Conservation (phyloP, 2,113 vertebrate genomes). For the Podarcis muralis region DNA sequence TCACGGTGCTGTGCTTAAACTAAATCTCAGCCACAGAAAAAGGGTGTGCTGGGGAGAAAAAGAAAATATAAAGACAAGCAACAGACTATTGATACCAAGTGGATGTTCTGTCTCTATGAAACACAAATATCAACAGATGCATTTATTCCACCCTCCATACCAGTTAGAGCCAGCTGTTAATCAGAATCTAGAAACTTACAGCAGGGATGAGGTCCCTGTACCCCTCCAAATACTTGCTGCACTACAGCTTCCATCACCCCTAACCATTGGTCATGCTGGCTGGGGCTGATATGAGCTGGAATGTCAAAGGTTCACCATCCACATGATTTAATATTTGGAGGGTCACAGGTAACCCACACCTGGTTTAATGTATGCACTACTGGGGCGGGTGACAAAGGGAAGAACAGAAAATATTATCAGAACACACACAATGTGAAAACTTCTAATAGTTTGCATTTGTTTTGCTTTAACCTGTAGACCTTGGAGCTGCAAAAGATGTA, state of each 20-base stretch:
- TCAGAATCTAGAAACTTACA: background rate
- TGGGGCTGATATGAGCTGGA: no score
- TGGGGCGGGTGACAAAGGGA: background rate
- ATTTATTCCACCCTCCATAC: background rate
- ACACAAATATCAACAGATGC: background rate
- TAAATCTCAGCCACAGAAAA: background rate
- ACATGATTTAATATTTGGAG: background rate
- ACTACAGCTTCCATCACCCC: no score
- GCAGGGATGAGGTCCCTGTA: background rate
- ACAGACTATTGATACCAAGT: background rate
- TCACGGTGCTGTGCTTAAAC: background rate
- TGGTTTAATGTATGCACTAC: background rate
- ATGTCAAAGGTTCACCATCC: no score
- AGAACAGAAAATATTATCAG: background rate
- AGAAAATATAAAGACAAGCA: background rate
- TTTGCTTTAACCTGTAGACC: background rate
- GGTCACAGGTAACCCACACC: background rate
- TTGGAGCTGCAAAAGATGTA: background rate
- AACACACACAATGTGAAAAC: background rate
- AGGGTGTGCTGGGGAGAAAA: background rate
- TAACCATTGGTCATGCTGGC: no score
- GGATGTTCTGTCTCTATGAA: background rate
- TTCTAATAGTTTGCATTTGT: background rate
- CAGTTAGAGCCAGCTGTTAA: fast-evolving
- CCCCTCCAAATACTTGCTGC: no score